Base-by-base conservation (phyloP, 2,113 vertebrate genomes). In the Scomber japonicus region DNA sequence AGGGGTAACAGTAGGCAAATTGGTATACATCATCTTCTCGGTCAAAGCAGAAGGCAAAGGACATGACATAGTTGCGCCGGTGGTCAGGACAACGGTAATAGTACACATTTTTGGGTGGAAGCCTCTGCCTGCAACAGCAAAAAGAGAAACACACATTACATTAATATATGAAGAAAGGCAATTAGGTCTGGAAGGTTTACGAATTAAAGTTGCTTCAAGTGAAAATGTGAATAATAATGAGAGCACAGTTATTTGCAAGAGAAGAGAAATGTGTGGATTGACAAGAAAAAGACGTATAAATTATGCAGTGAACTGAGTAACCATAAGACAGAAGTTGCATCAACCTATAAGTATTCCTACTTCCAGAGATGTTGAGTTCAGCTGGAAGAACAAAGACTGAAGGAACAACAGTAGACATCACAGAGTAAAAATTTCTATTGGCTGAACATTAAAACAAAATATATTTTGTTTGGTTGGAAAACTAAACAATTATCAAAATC, bases 11-110 rank as follows among this genome's bases (percentile, higher is more conserved):
- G 94, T 99, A 99, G 61, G 98, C 96, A 88, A 99, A 99, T 68
- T 99, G 98, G 55, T 98, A 99, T 0, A 95, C 92, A 83, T 99
- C 98, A 17, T 98, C 96, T 85, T 99, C 97, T 4, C 95, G 95
- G 93, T 99, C 98, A 35, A 99, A 99, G 92, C 98, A 99, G 88
- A 99, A 99, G 70, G 98, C 97, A 81, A 98, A 99, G 62, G 98
- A 99, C 98, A 99, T 98, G 80, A 99, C 98, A 30, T 99, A 99
- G 94, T 98, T 99, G 88, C 95, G 97, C 69, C 96, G 95, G 88
- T 99, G 98, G 91, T 98, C 97, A 0, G 97, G 98, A 65, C 97
- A 99, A 75, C 97, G 97, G 85, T 99, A 99, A 91, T 99, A 99
- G 88, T 99, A 99, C 44, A 99, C 98, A 0, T 99, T 99, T 94